Evolutionary conservation across 2,113 vertebrate genomes (phyloP).

Genomic region (Sturnus vulgaris): DNA sequence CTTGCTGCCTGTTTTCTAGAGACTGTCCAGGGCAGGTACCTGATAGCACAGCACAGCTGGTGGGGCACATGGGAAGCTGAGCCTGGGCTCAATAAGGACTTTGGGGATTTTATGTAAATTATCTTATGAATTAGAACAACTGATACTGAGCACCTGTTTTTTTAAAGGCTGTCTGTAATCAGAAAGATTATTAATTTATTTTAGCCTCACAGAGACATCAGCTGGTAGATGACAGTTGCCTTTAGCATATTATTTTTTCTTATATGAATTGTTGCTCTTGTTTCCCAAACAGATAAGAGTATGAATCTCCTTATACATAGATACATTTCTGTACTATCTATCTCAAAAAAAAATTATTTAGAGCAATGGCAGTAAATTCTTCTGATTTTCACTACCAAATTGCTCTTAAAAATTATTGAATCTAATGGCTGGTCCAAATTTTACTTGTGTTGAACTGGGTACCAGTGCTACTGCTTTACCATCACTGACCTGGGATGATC

Average conservation of each 20-base stretch:
- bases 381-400: not conserved
- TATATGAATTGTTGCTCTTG: not conserved
- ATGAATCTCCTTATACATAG: not conserved
- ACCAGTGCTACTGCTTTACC: not conserved
- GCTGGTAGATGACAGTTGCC: not conserved
- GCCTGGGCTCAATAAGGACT: not conserved
- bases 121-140: not conserved
- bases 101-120: not conserved
- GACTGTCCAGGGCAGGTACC: not conserved
- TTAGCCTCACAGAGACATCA: not conserved
- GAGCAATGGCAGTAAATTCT: not conserved
- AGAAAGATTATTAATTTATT: not conserved
- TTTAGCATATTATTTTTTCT: not conserved
- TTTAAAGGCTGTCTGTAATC: not conserved
- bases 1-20: not conserved
- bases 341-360: not conserved
- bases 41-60: not conserved
- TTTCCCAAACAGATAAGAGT: not conserved
- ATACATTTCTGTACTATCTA: not conserved
- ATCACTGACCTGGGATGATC: not conserved
- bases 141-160: not conserved
- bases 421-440: not conserved
- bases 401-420: not conserved
- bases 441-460: not conserved
- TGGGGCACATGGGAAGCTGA: not conserved